Base-by-base conservation (phyloP, 2,797 vertebrate genomes). In the Microctenopoma steveboyesi region DNA sequence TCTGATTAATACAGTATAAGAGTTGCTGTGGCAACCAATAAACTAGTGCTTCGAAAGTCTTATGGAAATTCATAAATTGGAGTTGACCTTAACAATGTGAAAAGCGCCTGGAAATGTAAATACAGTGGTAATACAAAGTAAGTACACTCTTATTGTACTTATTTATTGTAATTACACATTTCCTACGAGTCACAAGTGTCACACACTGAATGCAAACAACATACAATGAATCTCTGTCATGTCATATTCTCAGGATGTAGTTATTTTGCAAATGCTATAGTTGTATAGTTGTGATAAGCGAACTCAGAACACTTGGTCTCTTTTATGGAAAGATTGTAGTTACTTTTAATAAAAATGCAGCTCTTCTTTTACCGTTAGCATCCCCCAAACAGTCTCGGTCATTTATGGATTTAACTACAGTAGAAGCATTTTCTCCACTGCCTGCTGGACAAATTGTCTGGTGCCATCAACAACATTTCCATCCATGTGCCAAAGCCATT, bases 401-500 rank as follows among this genome's bases (percentile, higher is more conserved):
- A 61, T 74, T 64, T 65, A 59, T 54, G 28, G 62, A 55, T 74
- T 37, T 15, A 59, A 62, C 14, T 7, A 42, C 15, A 52, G 3
- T 46, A 45, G 63, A 67, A 52, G 50, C 73, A 81, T 60, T 69
- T 54, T 60, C 54, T 57, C 10, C 0, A 0, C 15, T 40, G 62
- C 57, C 54, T 45, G 53, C 52, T 55, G 30, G 56, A 57, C 64
- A 79, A 65, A 67, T 57, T 35, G 40, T 67, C 61, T 72, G 54
- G 7, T 77, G 63, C 49, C 43, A 70, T 52, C 42, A 52, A 14
- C n/a, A 56, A 16, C 39, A 35, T 4, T 71, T 68, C 45, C 16
- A 15, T 27, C 25, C 65, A 76, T 78, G 57, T 74, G 75, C 69
- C 77, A 82, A 72, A 77, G 65, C 49, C 65, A 37, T 74, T 76